Evolutionary conservation across 2,113 vertebrate genomes (phyloP).

Genomic region (Pteruthius melanotis): DNA sequence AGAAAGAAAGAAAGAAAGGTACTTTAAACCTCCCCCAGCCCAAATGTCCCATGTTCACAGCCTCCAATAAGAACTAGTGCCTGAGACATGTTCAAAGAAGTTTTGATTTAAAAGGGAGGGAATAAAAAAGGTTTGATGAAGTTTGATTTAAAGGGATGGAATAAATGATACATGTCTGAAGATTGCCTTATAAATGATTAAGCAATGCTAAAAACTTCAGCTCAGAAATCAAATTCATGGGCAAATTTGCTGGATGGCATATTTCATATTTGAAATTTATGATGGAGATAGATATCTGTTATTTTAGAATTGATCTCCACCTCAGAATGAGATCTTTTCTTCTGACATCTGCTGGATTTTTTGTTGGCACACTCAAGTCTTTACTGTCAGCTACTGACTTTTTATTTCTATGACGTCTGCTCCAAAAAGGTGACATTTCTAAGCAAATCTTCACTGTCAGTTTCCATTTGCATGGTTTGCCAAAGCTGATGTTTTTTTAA

Average conservation of each 20-base stretch:
- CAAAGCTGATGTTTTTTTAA: neutral
- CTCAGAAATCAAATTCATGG: constrained; percentile 52
- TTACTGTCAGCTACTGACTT: neutral
- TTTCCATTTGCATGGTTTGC: neutral
- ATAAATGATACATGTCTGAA: constrained; percentile 67
- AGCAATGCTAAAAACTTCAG: constrained; percentile 62
- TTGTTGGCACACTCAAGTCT: neutral
- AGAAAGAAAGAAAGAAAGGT: neutral
- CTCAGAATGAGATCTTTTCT: constrained; percentile 5
- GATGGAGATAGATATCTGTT: constrained; percentile 63
- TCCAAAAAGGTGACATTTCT: neutral
- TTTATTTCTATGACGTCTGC: neutral
- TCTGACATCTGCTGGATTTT: constrained; percentile 18
- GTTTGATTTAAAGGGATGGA: constrained; percentile 51
- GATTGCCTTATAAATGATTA: constrained; percentile 66
- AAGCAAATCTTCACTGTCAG: neutral
- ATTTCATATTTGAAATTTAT: constrained; percentile 61
- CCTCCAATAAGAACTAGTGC: neutral
- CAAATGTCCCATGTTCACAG: neutral
- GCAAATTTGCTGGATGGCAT: constrained; percentile 54
- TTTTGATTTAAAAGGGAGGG: constrained; percentile 23
- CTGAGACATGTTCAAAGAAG: neutral
- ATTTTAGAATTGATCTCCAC: constrained; percentile 55
- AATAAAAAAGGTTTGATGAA: constrained; percentile 16
- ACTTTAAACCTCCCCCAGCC: neutral